These are phyloP conservation scores for Smittia aterrima DNA, from an alignment of 2,888 invertebrate genomes.

Conservation along the genomic window DNA sequence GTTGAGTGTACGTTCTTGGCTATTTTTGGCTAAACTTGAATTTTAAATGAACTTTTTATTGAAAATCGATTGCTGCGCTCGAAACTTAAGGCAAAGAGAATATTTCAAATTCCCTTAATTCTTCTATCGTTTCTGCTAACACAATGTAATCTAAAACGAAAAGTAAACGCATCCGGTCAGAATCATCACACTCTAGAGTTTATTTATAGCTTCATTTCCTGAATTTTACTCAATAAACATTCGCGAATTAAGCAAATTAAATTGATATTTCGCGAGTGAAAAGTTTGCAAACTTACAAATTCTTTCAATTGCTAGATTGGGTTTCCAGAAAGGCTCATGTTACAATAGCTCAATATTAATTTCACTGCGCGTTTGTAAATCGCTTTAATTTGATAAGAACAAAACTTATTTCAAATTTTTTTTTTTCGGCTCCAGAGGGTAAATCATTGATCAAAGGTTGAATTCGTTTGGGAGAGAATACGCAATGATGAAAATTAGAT, in stretches of 20 bases:
- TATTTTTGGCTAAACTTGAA: slow-evolving; percentile 22
- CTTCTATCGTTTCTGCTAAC: background rate
- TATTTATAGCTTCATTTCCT: slow-evolving; percentile 23
- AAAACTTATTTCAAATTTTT: no score
- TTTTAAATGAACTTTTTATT: slow-evolving; percentile 32
- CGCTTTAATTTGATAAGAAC: no score
- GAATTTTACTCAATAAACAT: slow-evolving; percentile 4
- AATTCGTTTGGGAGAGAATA: no score
- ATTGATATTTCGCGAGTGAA: background rate
- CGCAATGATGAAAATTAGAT: no score
- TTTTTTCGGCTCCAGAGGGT: no score
- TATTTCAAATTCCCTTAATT: background rate
- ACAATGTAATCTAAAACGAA: background rate
- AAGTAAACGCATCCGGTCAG: background rate
- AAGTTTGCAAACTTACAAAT: no score
- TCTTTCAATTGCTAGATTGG: no score
- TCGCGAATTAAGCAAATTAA: background rate
- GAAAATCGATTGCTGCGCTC: slow-evolving; percentile 32
- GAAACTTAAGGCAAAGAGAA: background rate
- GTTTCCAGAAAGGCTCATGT: no score
- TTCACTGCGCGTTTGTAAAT: no score
- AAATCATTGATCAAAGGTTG: no score
- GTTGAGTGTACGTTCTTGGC: background rate
- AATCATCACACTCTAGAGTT: background rate
- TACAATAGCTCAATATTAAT: no score